Base-by-base conservation (phyloP, 2,797 vertebrate genomes). In the Sus cebifrons region DNA sequence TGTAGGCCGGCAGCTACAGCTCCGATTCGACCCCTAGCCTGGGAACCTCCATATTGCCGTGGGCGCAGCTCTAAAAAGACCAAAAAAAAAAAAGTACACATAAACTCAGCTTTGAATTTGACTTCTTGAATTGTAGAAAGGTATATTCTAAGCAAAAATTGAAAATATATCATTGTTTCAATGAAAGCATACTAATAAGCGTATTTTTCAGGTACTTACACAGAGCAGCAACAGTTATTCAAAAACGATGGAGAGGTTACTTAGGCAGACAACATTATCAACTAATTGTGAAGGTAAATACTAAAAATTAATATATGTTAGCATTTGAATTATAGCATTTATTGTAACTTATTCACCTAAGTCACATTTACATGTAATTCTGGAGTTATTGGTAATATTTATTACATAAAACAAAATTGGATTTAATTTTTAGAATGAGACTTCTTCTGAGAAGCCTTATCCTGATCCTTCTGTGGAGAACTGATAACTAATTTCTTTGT, bases 211-310 rank as follows among this genome's bases (percentile, higher is more conserved):
- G 99, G 94, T 95, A 99, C 98, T 98, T 99, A 97, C 98, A 98
- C 97, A 98, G 98, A 98, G 98, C 98, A 92, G 99, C 98, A 13
- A 98, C 98, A 96, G 79, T 98, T 97, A 99, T 99, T 98, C 99
- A 99, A 98, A 99, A 99, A 98, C 99, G 98, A 97, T 99, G 99
- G 99, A 98, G 99, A 95, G 99, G 99, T 97, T 99, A 99, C 98
- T 98, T 85, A 96, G 98, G 99, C 98, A 99, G 99, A 98, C 99
- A 98, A 97, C 82, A 82, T 83, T 99, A 99, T 98, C 99, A 98
- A 98, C 98, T 98, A 98, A 98, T 98, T 98, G 98, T 99, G 97
- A 98, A 99, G 99, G 99, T 99, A 99, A 98, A 89, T 97, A 70
- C 62, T 81, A 36, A 44, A 44, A 71, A 64, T 83, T 36, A 86